These are phyloP conservation scores for Nomada hirtipes DNA, from an alignment of 2,888 invertebrate genomes.

Conservation along the genomic window DNA sequence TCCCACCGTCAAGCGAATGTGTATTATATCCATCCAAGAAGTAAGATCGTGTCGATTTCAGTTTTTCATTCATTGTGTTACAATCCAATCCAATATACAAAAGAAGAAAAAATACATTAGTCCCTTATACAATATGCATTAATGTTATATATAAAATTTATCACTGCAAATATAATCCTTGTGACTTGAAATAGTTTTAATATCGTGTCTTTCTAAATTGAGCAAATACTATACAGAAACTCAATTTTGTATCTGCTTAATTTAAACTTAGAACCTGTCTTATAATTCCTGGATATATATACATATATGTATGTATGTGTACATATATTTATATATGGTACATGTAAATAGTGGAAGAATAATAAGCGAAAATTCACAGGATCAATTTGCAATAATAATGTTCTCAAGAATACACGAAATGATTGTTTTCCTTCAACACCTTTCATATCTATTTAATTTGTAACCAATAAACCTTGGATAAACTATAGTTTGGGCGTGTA, in stretches of 20 bases:
- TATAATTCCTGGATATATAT: neutral
- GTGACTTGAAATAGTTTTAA: slow-evolving; percentile 58
- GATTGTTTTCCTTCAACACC: slow-evolving; percentile 65
- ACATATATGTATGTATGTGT: neutral
- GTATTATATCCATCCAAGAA: slow-evolving; percentile 84
- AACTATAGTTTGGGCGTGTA: slow-evolving; percentile 4
- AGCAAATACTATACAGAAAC: slow-evolving; percentile 33
- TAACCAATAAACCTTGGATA: slow-evolving; percentile 26
- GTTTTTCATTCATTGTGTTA: slow-evolving; percentile 85
- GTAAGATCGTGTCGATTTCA: slow-evolving; percentile 84
- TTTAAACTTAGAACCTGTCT: slow-evolving; percentile 19
- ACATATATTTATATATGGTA: no score
- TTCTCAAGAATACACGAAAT: slow-evolving; percentile 60
- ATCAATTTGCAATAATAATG: slow-evolving; percentile 70
- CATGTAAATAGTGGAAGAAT: slow-evolving; percentile 1
- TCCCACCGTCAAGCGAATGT: slow-evolving; percentile 80
- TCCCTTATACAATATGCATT: slow-evolving; percentile 71
- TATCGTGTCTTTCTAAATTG: slow-evolving; percentile 28
- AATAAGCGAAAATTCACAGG: slow-evolving; percentile 62
- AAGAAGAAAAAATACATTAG: slow-evolving; percentile 85
- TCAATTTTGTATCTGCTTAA: slow-evolving; percentile 4
- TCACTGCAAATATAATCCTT: slow-evolving; percentile 72
- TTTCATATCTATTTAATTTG: slow-evolving; percentile 12
- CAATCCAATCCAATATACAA: slow-evolving; percentile 85
- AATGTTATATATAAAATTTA: slow-evolving; percentile 68